Base-by-base conservation (phyloP, 1,140 invertebrate species). In the Drosophila gunungcola region DNA sequence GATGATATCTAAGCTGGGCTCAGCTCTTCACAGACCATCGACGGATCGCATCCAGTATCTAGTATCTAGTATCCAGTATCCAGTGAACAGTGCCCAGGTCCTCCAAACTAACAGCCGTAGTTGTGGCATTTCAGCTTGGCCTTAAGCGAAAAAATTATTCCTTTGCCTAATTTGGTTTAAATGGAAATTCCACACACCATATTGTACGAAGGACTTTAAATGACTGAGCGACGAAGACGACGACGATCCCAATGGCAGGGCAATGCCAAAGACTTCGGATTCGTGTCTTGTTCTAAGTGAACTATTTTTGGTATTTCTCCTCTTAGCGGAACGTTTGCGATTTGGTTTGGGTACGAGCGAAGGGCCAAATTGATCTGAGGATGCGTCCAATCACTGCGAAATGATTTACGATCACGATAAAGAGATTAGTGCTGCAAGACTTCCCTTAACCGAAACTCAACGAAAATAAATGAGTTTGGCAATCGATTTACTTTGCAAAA, bases 161-260 rank as follows among this genome's bases (percentile, higher is more conserved):
- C 82, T 88, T 76, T 88, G 78, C 82, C 82, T 88, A 86, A 86
- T 86, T 86, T 86, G 82, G 82, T 75, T 86, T 88, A 88, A 86
- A 88, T 86, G 82, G 82, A 86, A 86, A 86, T 86, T 86, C 82
- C 82, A 79, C 82, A 86, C 82, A 86, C 82, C 82, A 86, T 86
- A 86, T 88, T 88, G 83, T 86, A 88, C 79, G 53, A 80, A 78
- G 83, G 79, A 88, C 82, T 88, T 85, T 88, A 85, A 88, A 85
- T 88, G 78, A 82, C 68, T 70, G 36, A 27, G 29, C 80, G 73
- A 78, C 75, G 73, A 64, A 53, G 43, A 62, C 61, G 65, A 45
- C 61, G 57, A 73, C 63, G 55, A 25, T 34, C 53, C 60, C 56
- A 57, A 62, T 54, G 46, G 62, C 54, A 41, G 42, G 49, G 56